Evolutionary conservation across 1,140 invertebrate genomes (phyloP).

Genomic region (Apocrypta bakeri): DNA sequence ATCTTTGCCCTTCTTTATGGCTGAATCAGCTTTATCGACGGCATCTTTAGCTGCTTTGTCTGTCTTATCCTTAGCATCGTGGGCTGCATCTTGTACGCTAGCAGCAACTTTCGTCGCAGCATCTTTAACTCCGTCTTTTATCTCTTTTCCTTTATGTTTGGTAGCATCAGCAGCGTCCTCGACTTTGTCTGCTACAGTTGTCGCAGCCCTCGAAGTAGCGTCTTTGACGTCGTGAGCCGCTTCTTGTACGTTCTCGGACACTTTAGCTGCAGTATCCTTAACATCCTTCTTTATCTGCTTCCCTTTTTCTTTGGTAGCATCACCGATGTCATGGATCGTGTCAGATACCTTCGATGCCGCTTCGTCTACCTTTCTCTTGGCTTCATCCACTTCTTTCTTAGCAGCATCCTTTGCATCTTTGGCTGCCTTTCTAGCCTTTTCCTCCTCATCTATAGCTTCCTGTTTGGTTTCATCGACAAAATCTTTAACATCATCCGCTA

Average conservation of each 20-base stretch:
- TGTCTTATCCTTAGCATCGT: background rate
- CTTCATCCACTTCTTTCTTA: constrained; percentile 22
- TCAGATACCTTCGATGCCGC: constrained; percentile 13
- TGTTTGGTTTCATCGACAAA: constrained; percentile 58
- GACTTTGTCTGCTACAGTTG: too few species aligned
- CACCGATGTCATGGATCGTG: background rate
- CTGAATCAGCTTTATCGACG: constrained; percentile 5
- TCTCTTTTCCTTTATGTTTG: too few species aligned
- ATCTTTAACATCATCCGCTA: constrained; percentile 51
- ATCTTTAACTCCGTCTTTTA: constrained; percentile 50
- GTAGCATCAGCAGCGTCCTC: background rate
- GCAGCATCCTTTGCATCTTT: constrained; percentile 57
- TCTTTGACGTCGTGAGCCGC: background rate
- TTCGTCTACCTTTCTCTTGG: constrained; percentile 8
- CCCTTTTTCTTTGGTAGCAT: background rate
- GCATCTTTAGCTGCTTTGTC: constrained; percentile 55
- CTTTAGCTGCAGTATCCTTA: background rate
- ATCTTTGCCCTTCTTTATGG: constrained; percentile 58
- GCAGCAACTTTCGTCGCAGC: background rate
- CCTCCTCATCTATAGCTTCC: constrained; percentile 52
- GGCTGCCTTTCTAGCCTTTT: constrained; percentile 51
- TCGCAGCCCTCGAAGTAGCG: too few species aligned
- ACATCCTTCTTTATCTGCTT: constrained; percentile 57
- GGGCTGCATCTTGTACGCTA: background rate
- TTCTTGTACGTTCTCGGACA: too few species aligned